Evolutionary conservation across 1,140 invertebrate species (phyloP).

Genomic region (Contarinia nasturtii): DNA sequence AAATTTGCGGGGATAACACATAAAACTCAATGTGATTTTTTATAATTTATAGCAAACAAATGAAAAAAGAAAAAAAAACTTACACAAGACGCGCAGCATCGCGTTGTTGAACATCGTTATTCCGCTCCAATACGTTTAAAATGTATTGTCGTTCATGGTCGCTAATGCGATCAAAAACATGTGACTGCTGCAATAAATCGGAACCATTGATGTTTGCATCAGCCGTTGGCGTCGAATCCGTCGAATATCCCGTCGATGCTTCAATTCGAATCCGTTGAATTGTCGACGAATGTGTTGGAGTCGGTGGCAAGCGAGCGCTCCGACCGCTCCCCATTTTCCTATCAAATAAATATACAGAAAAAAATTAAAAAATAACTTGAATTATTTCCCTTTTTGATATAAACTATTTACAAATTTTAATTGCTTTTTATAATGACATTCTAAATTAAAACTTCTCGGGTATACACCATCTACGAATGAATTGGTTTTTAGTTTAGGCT

Average conservation of each 20-base stretch:
- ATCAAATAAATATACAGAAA: background rate
- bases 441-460: no score
- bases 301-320: slow-evolving; percentile 21
- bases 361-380: no score
- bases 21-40: background rate
- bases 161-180: slow-evolving; percentile 21
- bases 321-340: slow-evolving; percentile 18
- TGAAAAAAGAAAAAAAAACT: slow-evolving; percentile 7
- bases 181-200: slow-evolving; percentile 17
- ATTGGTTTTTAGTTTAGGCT: no score
- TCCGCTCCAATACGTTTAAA: slow-evolving; percentile 21
- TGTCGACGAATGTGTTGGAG: slow-evolving; percentile 9
- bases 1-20: no score
- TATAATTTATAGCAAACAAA: background rate
- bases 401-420: no score
- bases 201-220: slow-evolving; percentile 8
- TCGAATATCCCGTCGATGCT: background rate
- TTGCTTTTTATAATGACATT: no score
- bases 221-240: slow-evolving; percentile 10
- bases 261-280: background rate
- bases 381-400: no score
- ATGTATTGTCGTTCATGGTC: slow-evolving; percentile 24
- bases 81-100: slow-evolving; percentile 23
- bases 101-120: slow-evolving; percentile 20
- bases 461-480: no score